Evolutionary conservation across 2,888 invertebrate species (phyloP).

Genomic region (Ophonus ardosiacus): DNA sequence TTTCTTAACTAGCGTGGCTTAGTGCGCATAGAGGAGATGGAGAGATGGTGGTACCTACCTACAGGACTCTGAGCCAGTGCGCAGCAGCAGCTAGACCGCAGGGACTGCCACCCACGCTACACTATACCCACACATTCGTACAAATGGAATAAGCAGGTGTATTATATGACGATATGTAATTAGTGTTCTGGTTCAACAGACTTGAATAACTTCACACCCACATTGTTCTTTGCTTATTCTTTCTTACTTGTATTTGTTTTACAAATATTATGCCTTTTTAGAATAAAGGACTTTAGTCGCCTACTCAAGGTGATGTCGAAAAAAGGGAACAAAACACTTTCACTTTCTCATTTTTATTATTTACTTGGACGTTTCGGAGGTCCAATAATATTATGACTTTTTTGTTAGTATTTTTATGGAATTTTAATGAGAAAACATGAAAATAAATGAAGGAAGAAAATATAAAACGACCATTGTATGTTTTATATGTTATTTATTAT

Average conservation of each 20-base stretch:
- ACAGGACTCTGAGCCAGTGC: slow-evolving; percentile 5
- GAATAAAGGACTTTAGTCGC: too few relatives aligned
- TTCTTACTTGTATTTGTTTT: background rate
- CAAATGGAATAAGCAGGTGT: slow-evolving; percentile 7
- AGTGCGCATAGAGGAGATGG: slow-evolving; percentile 65
- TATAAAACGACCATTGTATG: too few relatives aligned
- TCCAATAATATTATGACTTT: too few relatives aligned
- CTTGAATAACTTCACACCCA: background rate
- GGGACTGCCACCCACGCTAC: background rate
- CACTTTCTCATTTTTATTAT: too few relatives aligned
- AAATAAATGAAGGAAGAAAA: too few relatives aligned
- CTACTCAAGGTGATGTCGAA: too few relatives aligned
- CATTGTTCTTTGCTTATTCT: background rate
- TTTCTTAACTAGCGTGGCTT: slow-evolving; percentile 75
- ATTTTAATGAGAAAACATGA: too few relatives aligned
- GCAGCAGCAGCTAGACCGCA: background rate
- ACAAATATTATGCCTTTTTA: too few relatives aligned
- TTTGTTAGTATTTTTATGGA: too few relatives aligned
- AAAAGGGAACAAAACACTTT: too few relatives aligned
- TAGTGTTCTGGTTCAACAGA: background rate
- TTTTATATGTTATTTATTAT: too few relatives aligned
- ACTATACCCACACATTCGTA: background rate
- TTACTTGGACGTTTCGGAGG: too few relatives aligned
- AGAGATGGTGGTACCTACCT: slow-evolving; percentile 1
- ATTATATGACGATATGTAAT: slow-evolving; percentile 14